These are phyloP conservation scores for Enteromius viviparus DNA, from an alignment of 2,797 vertebrate genomes.

Conservation along the genomic window DNA sequence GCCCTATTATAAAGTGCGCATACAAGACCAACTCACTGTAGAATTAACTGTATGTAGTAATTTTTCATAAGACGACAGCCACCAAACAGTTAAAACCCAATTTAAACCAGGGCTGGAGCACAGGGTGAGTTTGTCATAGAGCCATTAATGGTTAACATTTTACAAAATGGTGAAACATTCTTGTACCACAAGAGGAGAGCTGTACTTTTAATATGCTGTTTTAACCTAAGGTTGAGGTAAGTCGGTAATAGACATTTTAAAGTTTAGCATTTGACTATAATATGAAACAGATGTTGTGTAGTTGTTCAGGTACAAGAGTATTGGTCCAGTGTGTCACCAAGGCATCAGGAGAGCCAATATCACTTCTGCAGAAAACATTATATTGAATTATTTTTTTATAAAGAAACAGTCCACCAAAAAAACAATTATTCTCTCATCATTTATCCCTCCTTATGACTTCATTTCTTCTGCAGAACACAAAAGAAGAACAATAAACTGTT, in stretches of 20 bases:
- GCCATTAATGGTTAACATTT: background rate
- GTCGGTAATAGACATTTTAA: background rate
- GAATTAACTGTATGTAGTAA: background rate
- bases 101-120: background rate
- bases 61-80: background rate
- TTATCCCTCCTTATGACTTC: background rate
- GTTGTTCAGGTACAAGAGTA: conserved; percentile 74
- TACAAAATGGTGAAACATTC: background rate
- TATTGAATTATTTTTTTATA: background rate
- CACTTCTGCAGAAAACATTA: conserved; percentile 28
- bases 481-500: background rate
- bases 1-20: conserved; percentile 13
- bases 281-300: conserved; percentile 57
- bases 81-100: background rate
- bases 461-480: background rate
- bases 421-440: background rate
- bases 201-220: conserved; percentile 9
- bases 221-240: conserved; percentile 21
- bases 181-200: background rate
- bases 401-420: background rate
- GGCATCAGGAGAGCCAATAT: conserved; percentile 48
- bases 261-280: background rate
- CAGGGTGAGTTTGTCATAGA: background rate
- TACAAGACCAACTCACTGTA: background rate
- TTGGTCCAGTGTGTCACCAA: conserved; percentile 80